phyloP scores from a whole-genome alignment of 1,140 invertebrate genomes.

The Psilanteris sp. region DNA sequence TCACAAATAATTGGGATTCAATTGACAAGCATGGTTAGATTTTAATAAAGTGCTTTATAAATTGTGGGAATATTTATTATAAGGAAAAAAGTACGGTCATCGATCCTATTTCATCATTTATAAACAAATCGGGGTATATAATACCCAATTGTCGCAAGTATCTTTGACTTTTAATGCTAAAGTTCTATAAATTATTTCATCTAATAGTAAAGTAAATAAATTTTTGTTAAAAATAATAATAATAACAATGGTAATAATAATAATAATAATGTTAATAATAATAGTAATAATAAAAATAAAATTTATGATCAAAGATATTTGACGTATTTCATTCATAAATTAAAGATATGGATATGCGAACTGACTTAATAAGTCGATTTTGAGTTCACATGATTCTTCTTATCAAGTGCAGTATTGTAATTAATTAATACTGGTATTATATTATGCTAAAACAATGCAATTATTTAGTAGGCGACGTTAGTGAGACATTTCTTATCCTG shows the following conservation, averaged over 20 bases:
- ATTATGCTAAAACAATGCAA: constrained; percentile 35
- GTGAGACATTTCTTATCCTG: constrained; percentile 27
- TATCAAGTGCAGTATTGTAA: constrained; percentile 26
- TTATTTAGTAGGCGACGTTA: constrained; percentile 27
- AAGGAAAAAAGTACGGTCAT: constrained; percentile 74
- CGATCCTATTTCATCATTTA: constrained; percentile 73
- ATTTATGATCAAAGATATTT: constrained; percentile 13
- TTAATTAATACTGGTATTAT: constrained; percentile 52
- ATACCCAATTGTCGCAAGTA: constrained; percentile 72
- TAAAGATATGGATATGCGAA: constrained; percentile 8
- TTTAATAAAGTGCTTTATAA: constrained; percentile 38
- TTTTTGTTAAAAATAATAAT: background rate
- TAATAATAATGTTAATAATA: constrained; percentile 6
- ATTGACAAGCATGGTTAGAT: constrained; percentile 56
- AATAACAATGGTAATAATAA: background rate
- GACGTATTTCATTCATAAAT: constrained; percentile 7
- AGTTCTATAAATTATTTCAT: too few species aligned
- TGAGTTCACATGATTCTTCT: too few species aligned
- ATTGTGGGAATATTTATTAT: constrained; percentile 20
- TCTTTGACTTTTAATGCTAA: too few species aligned
- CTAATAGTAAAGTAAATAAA: too few species aligned
- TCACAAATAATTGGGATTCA: constrained; percentile 38
- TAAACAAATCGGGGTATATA: too few species aligned
- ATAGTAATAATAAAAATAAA: constrained; percentile 3
- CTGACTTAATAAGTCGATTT: background rate